These are phyloP conservation scores for Oscheius sp. DNA, from an alignment of 2,888 invertebrate species.

Conservation along the genomic window DNA sequence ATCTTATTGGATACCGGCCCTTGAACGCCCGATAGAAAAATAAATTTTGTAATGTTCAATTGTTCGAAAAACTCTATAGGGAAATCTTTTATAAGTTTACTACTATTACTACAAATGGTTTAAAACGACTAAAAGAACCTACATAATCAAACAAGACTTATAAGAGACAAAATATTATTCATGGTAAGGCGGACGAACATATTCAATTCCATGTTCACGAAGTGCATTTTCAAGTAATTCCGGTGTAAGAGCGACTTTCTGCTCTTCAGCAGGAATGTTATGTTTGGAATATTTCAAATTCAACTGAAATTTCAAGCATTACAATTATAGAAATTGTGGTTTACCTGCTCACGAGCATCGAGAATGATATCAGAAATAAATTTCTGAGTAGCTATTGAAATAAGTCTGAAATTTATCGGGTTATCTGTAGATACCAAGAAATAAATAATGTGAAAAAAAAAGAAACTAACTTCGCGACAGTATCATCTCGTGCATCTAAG, in stretches of 20 bases:
- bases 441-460: background rate
- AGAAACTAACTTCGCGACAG: conserved; percentile 1
- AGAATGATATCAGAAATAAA: conserved; percentile 90
- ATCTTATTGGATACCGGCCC: too few species aligned
- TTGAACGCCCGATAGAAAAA: too few species aligned
- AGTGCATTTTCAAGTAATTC: conserved; percentile 87
- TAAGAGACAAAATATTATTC: background rate
- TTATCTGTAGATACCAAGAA: background rate
- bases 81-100: too few species aligned
- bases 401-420: conserved; percentile 80
- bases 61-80: too few species aligned
- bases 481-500: conserved; percentile 80
- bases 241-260: conserved; percentile 87
- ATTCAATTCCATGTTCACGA: conserved; percentile 92
- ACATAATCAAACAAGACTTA: background rate
- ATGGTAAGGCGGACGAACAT: conserved; percentile 87
- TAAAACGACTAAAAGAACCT: too few species aligned
- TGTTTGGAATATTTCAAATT: background rate
- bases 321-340: too few species aligned
- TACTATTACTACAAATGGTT: too few species aligned
- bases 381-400: conserved; percentile 95
- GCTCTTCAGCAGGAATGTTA: background rate
- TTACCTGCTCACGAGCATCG: conserved; percentile 91
- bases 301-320: background rate
- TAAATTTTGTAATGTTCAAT: too few species aligned